Percentiles rank a stretch among this genome's conserved stretches.
Evolutionary conservation across 2,888 invertebrate species (phyloP).

Genomic region (Heliconius aoede): DNA sequence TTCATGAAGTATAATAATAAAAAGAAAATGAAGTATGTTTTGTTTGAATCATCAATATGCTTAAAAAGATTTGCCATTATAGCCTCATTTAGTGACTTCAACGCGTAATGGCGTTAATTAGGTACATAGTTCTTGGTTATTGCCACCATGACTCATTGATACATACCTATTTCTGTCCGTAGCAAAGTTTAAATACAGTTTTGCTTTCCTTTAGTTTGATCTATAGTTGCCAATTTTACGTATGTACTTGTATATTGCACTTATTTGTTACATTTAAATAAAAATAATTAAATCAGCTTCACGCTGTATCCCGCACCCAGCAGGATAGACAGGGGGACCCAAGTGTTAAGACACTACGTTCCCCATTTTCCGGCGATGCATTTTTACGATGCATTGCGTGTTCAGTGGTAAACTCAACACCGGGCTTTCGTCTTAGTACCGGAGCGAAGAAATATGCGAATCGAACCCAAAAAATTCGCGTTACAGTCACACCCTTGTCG

Average conservation of each 20-base stretch:
- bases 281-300: too few relatives aligned
- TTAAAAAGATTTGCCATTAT: conserved; percentile 23
- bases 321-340: too few relatives aligned
- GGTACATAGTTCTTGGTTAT: conserved; percentile 38
- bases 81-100: conserved; percentile 26
- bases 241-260: not conserved
- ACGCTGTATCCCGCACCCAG: too few relatives aligned
- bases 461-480: too few relatives aligned
- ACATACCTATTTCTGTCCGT: conserved; percentile 5
- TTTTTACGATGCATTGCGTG: too few relatives aligned
- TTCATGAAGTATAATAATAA: too few relatives aligned
- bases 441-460: too few relatives aligned
- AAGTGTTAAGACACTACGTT: too few relatives aligned
- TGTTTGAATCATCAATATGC: conserved; percentile 20
- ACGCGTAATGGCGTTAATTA: conserved; percentile 37
- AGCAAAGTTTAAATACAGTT: not conserved
- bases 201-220: not conserved
- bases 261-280: not conserved
- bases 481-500: too few relatives aligned
- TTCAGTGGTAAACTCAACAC: too few relatives aligned
- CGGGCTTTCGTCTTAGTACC: too few relatives aligned
- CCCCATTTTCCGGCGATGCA: too few relatives aligned
- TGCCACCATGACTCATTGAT: conserved; percentile 26
- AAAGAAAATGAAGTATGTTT: conserved; percentile 11
- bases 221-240: not conserved